Conservation (phyloP, 2,797 vertebrate genomes). For the Silurus aristotelis region DNA sequence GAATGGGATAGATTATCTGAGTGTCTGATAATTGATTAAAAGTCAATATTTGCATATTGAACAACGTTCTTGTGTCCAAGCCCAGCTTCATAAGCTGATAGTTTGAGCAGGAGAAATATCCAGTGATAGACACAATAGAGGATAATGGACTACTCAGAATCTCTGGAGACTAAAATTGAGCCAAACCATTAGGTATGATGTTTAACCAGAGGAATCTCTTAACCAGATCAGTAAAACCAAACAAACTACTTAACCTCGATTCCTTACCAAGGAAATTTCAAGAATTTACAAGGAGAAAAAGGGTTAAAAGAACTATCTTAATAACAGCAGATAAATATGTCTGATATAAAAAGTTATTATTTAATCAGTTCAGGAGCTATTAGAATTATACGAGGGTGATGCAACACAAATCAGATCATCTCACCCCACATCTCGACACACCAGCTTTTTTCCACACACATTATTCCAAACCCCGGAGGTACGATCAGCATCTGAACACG, state of each 20-base stretch:
- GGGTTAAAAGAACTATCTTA: background rate
- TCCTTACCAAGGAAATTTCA: too few species aligned
- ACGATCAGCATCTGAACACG: background rate
- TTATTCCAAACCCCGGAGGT: background rate
- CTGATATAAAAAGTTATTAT: background rate
- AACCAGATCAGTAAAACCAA: too few species aligned
- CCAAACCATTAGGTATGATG: too few species aligned
- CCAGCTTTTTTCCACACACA: background rate
- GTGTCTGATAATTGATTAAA: background rate
- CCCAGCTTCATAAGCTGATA: too few species aligned
- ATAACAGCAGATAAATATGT: background rate
- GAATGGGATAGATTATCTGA: background rate
- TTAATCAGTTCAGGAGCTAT: background rate
- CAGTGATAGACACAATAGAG: too few species aligned
- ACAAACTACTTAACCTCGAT: too few species aligned
- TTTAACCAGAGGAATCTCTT: too few species aligned
- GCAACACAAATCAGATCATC: background rate
- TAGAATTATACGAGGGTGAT: background rate
- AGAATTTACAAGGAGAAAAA: background rate
- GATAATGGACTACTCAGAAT: too few species aligned
- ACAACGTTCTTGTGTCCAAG: background rate
- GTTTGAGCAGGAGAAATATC: too few species aligned
- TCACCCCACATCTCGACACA: conserved; percentile 12
- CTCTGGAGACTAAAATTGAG: too few species aligned
- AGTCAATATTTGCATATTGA: background rate